Evolutionary conservation across 2,113 vertebrate species (phyloP), one percentile per base, ranked within the genome.

Genomic region (Sinocyclocheilus maitianheensis): DNA sequence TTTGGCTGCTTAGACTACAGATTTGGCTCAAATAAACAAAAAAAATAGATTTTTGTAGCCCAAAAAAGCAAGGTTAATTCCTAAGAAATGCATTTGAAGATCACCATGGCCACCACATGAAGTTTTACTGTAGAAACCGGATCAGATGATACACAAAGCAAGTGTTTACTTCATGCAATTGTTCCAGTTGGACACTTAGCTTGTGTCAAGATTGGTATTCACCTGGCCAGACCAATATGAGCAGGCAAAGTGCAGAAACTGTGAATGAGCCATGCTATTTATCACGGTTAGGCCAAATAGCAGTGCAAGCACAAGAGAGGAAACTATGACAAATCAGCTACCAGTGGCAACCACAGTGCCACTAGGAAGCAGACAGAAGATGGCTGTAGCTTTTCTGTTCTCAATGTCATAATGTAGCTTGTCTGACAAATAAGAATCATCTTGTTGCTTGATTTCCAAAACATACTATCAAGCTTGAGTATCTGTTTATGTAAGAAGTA

Each of bases 311-410:
- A 20, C 65, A 53, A 34, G 62, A 8, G 53, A n/a, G 60, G 13
- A 86, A 71, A 83, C 22, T 58, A 58, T 86, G 34, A 85, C 34
- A 81, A 84, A 88, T 84, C 69, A 20, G 71, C 81, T 67, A 67
- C n/a, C 40, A 53, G 26, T 13, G 8, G 18, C 72, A 37, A 20
- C 46, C 55, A 83, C 22, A 14, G 13, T 43, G 20, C 37, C 20
- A 37, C 37, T 5, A 26, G n/a, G 46, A 26, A 78, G 26, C 76
- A 0, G 16, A n/a, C 51, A 78, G 26, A 34, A 58, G 26, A 20
- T 55, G 13, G 75, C 40, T 16, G 9, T 58, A 11, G 14, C 76
- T 58, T 4, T 30, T 58, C 53, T 8, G 0, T 58, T 30, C 26
- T 30, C 8, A 53, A 53, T 78, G 76, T 18, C 76, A 78, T 37